Conservation (phyloP, 2,888 invertebrate species). For the Cancer borealis region DNA sequence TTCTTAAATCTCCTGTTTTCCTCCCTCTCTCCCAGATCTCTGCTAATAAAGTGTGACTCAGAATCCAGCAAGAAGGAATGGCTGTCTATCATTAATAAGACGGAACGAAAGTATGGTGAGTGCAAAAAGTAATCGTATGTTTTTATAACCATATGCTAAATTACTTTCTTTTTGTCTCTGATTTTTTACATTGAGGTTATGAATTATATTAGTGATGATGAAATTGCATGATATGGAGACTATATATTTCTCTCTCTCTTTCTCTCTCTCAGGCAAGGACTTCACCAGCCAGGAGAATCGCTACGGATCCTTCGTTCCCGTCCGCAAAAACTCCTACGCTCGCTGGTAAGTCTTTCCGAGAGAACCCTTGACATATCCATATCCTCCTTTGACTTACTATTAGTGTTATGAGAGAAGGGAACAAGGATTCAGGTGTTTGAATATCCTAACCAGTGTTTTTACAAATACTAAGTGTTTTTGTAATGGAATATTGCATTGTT, state of each 20-base stretch:
- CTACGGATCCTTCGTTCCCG: slow-evolving; percentile 93
- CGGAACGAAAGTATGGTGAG: slow-evolving; percentile 68
- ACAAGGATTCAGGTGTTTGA: no score
- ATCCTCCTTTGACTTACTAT: background rate
- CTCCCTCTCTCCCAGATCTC: slow-evolving; percentile 54
- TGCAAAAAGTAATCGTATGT: background rate
- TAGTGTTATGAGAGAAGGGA: background rate
- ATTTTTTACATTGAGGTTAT: background rate
- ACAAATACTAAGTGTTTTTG: no score
- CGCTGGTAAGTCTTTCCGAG: slow-evolving; percentile 64
- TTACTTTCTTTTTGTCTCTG: background rate
- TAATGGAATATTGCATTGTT: no score
- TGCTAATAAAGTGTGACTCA: slow-evolving; percentile 72
- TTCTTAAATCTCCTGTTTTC: background rate
- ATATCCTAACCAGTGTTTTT: no score
- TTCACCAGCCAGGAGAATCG: slow-evolving; percentile 80
- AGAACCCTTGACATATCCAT: background rate
- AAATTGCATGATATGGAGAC: background rate
- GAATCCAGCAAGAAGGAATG: slow-evolving; percentile 72
- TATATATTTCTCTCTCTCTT: background rate
- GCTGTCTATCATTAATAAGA: slow-evolving; percentile 62
- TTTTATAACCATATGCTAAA: background rate
- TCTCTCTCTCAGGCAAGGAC: slow-evolving; percentile 61
- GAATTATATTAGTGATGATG: background rate
- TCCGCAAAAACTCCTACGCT: slow-evolving; percentile 84